Evolutionary conservation across 2,797 vertebrate species (phyloP).

Genomic region (Pseudochirops cupreus): DNA sequence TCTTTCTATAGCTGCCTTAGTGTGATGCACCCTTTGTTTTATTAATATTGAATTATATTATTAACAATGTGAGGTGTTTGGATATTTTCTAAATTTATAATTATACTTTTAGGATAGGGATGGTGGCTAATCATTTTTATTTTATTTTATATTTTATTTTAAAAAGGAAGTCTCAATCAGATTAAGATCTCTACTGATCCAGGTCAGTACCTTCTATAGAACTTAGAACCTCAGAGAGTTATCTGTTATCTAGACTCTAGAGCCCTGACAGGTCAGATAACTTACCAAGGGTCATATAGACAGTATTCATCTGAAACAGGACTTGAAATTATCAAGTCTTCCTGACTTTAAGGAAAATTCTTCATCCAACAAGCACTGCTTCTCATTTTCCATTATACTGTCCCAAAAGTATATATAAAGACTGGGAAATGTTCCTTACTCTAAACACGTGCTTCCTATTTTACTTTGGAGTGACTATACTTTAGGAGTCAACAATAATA

Average conservation of each 20-base stretch:
- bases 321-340: background rate
- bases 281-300: background rate
- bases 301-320: background rate
- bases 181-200: background rate
- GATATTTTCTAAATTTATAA: background rate
- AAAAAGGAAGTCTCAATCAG: background rate
- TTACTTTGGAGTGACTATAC: background rate
- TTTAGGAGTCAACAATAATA: background rate
- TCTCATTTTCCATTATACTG: background rate
- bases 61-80: background rate
- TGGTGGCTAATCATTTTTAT: background rate
- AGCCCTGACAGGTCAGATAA: background rate
- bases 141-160: background rate
- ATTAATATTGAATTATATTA: background rate
- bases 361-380: background rate
- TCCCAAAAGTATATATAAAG: background rate
- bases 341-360: background rate
- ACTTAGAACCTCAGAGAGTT: background rate
- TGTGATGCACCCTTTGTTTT: background rate
- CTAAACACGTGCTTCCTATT: background rate
- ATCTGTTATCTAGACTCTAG: background rate
- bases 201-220: background rate
- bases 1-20: background rate
- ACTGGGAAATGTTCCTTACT: background rate
- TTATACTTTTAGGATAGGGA: background rate